Percentiles rank a stretch among this genome's conserved stretches.
Conservation (phyloP, 2,113 vertebrate species). For the Elephantulus edwardii region DNA sequence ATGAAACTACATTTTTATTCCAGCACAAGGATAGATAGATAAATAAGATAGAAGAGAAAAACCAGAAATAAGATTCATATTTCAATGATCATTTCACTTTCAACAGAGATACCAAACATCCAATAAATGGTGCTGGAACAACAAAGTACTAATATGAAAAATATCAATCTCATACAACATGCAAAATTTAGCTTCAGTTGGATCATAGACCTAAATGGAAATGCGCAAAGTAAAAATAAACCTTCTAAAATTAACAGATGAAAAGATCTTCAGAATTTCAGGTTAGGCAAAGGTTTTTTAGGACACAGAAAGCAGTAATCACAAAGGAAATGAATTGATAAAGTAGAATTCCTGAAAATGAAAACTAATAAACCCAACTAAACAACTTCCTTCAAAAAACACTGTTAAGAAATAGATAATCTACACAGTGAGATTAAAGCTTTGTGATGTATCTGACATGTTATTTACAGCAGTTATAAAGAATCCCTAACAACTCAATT, state of each 20-base stretch:
- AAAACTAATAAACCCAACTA: no score
- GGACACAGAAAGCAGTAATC: neutral
- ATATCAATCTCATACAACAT: neutral
- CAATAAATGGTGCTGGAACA: neutral
- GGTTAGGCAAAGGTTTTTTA: neutral
- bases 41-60: no score
- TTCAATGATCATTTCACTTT: neutral
- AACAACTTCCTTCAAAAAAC: neutral
- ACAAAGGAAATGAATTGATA: neutral
- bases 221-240: neutral
- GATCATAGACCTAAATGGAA: neutral
- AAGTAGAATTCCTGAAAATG: neutral
- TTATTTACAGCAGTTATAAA: neutral
- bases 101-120: neutral
- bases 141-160: neutral
- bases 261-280: neutral
- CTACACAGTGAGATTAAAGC: neutral
- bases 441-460: neutral
- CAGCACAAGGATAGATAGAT: neutral
- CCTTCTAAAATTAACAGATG: neutral
- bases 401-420: neutral
- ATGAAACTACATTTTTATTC: neutral
- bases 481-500: neutral
- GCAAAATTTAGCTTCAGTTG: neutral
- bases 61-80: neutral